Evolutionary conservation across 2,113 vertebrate genomes (phyloP).

Genomic region (Camelus bactrianus): DNA sequence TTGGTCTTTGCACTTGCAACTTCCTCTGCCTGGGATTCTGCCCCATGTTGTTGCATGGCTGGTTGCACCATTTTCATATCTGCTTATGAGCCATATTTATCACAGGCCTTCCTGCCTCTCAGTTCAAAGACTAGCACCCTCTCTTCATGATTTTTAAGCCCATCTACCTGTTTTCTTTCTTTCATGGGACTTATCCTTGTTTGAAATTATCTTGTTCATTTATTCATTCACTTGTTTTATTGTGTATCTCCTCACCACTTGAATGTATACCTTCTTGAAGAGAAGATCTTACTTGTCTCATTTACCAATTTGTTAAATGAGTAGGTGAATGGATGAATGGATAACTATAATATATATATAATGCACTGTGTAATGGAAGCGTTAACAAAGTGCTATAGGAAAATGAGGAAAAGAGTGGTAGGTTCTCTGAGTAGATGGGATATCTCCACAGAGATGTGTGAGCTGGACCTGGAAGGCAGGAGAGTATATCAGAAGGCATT

Average conservation of each 20-base stretch:
- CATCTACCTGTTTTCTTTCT: background rate
- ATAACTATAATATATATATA: background rate
- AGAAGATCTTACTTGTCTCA: background rate
- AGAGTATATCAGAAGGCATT: no score
- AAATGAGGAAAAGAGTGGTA: conserved; percentile 1
- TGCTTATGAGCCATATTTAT: background rate
- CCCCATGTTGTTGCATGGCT: background rate
- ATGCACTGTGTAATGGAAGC: background rate
- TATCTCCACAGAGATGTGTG: background rate
- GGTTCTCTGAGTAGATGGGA: background rate
- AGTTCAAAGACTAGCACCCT: background rate
- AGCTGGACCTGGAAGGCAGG: background rate
- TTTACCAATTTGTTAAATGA: conserved; percentile 15
- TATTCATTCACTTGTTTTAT: background rate
- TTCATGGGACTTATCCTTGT: background rate
- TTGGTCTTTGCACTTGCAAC: background rate
- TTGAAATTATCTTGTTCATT: background rate
- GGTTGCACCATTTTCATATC: background rate
- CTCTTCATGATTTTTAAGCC: background rate
- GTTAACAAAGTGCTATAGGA: background rate
- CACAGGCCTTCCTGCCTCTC: background rate
- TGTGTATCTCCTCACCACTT: background rate
- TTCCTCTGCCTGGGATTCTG: background rate
- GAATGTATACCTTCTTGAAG: background rate
- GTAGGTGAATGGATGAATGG: background rate